phyloP scores from a whole-genome alignment of 1,140 invertebrate species.

The Ooceraea biroi region DNA sequence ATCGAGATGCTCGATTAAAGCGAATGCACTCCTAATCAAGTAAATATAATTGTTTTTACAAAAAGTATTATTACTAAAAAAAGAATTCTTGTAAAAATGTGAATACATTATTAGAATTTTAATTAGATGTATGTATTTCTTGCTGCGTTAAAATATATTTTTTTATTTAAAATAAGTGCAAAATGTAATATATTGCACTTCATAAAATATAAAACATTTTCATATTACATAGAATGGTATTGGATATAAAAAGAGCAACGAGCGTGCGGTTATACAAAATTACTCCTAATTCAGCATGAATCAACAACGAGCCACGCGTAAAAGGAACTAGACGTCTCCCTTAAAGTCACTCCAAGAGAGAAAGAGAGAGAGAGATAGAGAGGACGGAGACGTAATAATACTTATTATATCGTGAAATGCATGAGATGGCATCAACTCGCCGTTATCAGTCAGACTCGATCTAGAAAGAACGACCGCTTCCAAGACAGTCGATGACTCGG shows the following conservation, averaged over 20 bases:
- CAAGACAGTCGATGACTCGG: constrained; percentile 71
- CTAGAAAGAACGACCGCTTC: constrained; percentile 71
- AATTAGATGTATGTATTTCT: too few relatives aligned
- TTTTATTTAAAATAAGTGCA: too few relatives aligned
- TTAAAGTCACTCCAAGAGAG: constrained; percentile 25
- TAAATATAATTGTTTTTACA: neutral
- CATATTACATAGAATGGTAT: neutral
- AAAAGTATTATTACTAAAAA: neutral
- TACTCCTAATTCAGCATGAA: constrained; percentile 43
- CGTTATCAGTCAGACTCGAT: constrained; percentile 78
- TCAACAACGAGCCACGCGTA: constrained; percentile 14
- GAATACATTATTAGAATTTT: too few relatives aligned
- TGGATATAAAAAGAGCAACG: neutral
- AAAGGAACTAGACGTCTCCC: constrained; percentile 41
- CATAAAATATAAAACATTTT: neutral
- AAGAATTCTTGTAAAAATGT: too few relatives aligned
- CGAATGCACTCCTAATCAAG: neutral
- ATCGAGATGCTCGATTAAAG: neutral
- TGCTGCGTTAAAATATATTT: too few relatives aligned
- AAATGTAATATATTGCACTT: too few relatives aligned
- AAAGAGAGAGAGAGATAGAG: too few relatives aligned
- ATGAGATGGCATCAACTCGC: constrained; percentile 74
- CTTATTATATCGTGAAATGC: constrained; percentile 82
- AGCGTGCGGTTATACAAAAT: neutral
- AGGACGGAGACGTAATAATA: constrained; percentile 73